Percentiles rank a stretch among this genome's conserved stretches.
Conservation (phyloP, 2,797 vertebrate genomes). For the Microctenopoma stevenorrisi region DNA sequence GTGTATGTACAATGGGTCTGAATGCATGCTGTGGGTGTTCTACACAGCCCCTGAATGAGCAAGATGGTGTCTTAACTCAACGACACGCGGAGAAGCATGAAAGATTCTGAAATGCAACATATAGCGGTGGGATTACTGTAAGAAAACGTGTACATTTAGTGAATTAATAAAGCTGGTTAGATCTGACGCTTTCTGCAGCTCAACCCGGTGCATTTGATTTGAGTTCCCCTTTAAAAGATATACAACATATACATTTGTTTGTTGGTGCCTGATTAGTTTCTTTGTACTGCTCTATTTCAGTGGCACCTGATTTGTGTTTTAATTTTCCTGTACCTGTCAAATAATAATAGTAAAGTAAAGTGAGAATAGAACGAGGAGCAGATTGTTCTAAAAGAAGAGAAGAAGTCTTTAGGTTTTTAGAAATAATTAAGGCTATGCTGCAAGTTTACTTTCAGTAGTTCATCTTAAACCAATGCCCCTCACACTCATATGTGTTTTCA, state of each 20-base stretch:
- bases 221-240: not conserved
- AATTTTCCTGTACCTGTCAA: slow-evolving; percentile 13
- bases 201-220: not conserved
- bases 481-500: slow-evolving; percentile 8
- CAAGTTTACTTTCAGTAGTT: slow-evolving; percentile 19
- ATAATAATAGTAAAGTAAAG: slow-evolving; percentile 8
- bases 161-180: not conserved
- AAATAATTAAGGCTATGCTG: slow-evolving; percentile 11
- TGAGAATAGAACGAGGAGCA: slow-evolving; percentile 2
- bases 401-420: not conserved
- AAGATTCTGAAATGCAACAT: slow-evolving; percentile 1
- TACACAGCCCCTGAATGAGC: slow-evolving; percentile 5
- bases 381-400: slow-evolving; percentile 7
- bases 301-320: slow-evolving; percentile 8
- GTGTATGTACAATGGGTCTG: not conserved
- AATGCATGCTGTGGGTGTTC: not conserved
- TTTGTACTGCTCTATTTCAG: not conserved
- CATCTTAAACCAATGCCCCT: slow-evolving; percentile 10
- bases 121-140: not conserved
- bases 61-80: slow-evolving; percentile 2
- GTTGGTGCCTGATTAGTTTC: not conserved
- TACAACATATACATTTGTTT: not conserved
- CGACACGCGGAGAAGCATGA: slow-evolving; percentile 2
- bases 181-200: not conserved
- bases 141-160: not conserved